Conservation (phyloP, 2,888 invertebrate genomes). For the Philaethria dido region DNA sequence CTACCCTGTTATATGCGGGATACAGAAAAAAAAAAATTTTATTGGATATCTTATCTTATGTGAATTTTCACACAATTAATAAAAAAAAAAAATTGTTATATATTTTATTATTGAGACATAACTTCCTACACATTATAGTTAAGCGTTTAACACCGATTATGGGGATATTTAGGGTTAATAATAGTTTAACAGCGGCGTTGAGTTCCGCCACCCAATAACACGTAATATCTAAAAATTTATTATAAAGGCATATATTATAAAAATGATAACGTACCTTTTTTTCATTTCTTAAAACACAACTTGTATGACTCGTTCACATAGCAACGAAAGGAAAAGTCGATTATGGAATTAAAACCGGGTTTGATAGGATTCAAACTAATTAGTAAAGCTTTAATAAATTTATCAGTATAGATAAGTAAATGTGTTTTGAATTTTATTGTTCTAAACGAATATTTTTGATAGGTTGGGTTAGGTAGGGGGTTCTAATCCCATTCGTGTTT, state of each 20-base stretch:
- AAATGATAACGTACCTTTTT: background rate
- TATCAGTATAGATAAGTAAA: background rate
- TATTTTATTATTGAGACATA: too few relatives aligned
- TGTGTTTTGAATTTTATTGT: background rate
- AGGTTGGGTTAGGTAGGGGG: too few relatives aligned
- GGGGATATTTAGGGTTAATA: background rate
- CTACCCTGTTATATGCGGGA: too few relatives aligned
- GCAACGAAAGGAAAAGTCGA: constrained; percentile 22
- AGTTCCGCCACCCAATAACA: background rate
- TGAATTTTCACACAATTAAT: too few relatives aligned
- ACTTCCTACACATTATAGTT: background rate
- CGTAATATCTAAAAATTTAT: too few relatives aligned
- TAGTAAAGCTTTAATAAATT: constrained; percentile 3
- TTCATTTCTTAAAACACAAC: background rate
- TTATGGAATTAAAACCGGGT: constrained; percentile 12
- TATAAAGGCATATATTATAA: background rate
- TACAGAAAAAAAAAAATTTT: too few relatives aligned
- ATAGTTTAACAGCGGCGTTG: background rate
- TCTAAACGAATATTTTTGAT: background rate
- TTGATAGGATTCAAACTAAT: background rate
- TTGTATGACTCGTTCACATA: background rate
- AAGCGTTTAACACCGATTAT: background rate
- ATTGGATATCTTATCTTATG: background rate
- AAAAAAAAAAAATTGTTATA: too few relatives aligned
- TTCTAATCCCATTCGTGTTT: too few relatives aligned